These are phyloP conservation scores for Siphlonurus alternatus DNA, from an alignment of 2,888 invertebrate species.

Conservation along the genomic window DNA sequence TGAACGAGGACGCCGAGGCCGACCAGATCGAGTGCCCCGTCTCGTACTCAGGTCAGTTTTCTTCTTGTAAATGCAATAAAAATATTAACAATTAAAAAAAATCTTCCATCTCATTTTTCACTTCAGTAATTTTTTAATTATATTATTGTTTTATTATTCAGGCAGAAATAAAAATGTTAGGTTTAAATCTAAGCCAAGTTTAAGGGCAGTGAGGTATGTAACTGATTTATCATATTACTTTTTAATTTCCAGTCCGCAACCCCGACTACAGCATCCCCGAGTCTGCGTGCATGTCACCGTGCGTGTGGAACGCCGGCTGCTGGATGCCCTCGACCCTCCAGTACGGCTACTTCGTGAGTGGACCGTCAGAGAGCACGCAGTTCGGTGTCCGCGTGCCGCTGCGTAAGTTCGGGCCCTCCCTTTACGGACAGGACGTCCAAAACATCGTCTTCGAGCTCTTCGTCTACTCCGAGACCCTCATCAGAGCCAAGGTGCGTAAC, in stretches of 20 bases:
- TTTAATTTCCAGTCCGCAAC: slow-evolving; percentile 1
- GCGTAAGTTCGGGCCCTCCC: neutral
- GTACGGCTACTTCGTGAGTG: slow-evolving; percentile 1
- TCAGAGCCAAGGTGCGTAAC: neutral
- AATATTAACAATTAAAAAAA: too few relatives aligned
- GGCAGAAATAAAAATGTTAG: neutral
- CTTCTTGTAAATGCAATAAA: too few relatives aligned
- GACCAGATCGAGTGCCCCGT: neutral
- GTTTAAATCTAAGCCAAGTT: too few relatives aligned
- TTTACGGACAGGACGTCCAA: neutral
- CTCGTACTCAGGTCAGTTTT: neutral
- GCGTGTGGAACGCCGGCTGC: neutral
- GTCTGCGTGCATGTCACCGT: neutral
- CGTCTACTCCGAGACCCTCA: neutral
- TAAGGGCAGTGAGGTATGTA: neutral
- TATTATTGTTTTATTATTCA: neutral
- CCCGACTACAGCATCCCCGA: neutral
- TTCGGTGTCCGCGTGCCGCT: neutral
- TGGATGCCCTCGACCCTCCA: neutral
- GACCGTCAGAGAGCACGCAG: neutral
- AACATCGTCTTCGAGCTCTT: neutral
- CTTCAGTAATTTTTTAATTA: neutral
- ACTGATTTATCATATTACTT: neutral
- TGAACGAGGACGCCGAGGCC: neutral
- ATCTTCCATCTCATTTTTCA: neutral